A percentile compares a stretch with the other conserved stretches of the same genome.
Conservation (phyloP, 2,797 vertebrate species). For the Falco peregrinus region DNA sequence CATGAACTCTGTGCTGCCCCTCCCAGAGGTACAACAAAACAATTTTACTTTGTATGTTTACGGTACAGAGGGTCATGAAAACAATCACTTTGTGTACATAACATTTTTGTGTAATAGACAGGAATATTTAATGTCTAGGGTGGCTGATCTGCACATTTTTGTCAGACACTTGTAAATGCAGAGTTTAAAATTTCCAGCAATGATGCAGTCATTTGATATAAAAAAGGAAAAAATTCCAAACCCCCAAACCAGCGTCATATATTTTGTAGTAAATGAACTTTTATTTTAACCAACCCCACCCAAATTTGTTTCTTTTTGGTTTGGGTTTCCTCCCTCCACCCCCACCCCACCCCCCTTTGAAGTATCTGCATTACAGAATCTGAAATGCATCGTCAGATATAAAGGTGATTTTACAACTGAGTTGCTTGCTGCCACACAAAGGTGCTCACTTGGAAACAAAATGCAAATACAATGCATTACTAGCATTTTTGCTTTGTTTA, state of each 20-base stretch:
- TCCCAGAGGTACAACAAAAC: neutral
- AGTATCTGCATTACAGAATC: neutral
- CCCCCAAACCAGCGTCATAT: neutral
- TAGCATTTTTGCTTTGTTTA: neutral
- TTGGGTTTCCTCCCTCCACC: too few relatives aligned
- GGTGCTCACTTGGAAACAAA: neutral
- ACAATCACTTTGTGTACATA: constrained; percentile 28
- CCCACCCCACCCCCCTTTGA: neutral
- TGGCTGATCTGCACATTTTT: constrained; percentile 26
- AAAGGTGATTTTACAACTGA: neutral
- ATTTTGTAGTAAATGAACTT: neutral
- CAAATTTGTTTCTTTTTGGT: neutral
- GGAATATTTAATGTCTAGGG: neutral
- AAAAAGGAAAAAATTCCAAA: accelerated
- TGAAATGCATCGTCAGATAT: neutral
- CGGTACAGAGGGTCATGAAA: neutral
- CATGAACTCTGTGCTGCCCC: neutral
- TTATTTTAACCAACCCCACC: neutral
- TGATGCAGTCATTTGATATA: neutral
- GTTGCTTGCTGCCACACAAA: neutral
- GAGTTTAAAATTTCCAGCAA: neutral
- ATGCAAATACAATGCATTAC: neutral
- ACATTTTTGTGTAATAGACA: constrained; percentile 17
- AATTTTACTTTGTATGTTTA: neutral
- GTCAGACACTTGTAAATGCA: constrained; percentile 43